A percentile compares a stretch with the other conserved stretches of the same genome.
These are phyloP conservation scores for Equus quagga DNA, from an alignment of 2,113 vertebrate species.

Conservation along the genomic window DNA sequence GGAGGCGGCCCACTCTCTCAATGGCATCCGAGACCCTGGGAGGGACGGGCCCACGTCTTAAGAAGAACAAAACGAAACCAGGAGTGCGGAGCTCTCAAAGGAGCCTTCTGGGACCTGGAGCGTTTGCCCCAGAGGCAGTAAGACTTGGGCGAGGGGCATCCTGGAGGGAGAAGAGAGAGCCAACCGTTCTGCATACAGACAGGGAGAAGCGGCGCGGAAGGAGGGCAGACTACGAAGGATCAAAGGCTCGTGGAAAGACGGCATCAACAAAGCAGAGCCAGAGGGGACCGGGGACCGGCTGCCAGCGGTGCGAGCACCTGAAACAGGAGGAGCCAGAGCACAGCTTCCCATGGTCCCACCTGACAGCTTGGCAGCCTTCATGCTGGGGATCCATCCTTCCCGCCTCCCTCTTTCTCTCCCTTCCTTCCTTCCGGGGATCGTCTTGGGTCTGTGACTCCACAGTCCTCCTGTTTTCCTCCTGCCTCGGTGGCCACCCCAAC, in stretches of 20 bases:
- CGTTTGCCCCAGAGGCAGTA: constrained; percentile 18
- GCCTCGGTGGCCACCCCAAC: background rate
- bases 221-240: background rate
- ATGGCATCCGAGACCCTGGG: background rate
- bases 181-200: background rate
- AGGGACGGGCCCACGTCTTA: background rate
- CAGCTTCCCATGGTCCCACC: fast-evolving
- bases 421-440: no score
- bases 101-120: background rate
- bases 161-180: constrained; percentile 71
- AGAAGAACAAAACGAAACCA: background rate
- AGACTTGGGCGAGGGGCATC: background rate
- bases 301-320: fast-evolving
- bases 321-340: background rate
- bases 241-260: fast-evolving
- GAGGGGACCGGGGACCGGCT: background rate
- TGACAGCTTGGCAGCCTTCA: fast-evolving
- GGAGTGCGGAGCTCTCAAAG: fast-evolving
- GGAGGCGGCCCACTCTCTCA: background rate
- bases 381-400: background rate
- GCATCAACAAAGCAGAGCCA: background rate
- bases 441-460: background rate
- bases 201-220: constrained; percentile 23
- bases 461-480: background rate
- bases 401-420: background rate